Evolutionary conservation across 2,888 invertebrate genomes (phyloP).

Genomic region (Drosophila hamatofila): DNA sequence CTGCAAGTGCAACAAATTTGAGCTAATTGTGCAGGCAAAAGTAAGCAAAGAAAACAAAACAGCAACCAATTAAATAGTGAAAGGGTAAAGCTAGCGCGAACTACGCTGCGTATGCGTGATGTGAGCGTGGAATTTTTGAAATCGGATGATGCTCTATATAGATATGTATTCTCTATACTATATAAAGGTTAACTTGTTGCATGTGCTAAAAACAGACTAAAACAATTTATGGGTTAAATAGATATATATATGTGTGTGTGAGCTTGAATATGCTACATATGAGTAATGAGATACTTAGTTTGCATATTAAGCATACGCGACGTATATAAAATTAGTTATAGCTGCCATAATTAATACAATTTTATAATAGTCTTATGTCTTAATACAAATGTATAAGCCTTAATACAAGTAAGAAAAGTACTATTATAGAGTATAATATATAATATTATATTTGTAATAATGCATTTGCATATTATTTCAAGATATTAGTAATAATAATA

Average conservation of each 20-base stretch:
- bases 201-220: neutral
- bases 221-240: slow-evolving; percentile 5
- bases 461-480: too few relatives aligned
- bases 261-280: neutral
- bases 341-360: neutral
- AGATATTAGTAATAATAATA: too few relatives aligned
- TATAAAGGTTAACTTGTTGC: slow-evolving; percentile 38
- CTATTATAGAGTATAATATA: too few relatives aligned
- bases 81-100: slow-evolving; percentile 24
- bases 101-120: slow-evolving; percentile 38
- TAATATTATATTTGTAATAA: too few relatives aligned
- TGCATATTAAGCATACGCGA: neutral
- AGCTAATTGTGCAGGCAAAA: slow-evolving; percentile 49
- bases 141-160: neutral
- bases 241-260: neutral
- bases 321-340: neutral
- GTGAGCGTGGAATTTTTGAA: slow-evolving; percentile 20
- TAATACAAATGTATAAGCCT: too few relatives aligned
- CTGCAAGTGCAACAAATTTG: slow-evolving; percentile 32
- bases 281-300: neutral
- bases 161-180: neutral
- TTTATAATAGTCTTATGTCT: neutral
- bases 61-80: slow-evolving; percentile 23
- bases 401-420: too few relatives aligned
- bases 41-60: neutral